Conservation (phyloP, 2,797 vertebrate species). For the Brotogeris chrysoptera region DNA sequence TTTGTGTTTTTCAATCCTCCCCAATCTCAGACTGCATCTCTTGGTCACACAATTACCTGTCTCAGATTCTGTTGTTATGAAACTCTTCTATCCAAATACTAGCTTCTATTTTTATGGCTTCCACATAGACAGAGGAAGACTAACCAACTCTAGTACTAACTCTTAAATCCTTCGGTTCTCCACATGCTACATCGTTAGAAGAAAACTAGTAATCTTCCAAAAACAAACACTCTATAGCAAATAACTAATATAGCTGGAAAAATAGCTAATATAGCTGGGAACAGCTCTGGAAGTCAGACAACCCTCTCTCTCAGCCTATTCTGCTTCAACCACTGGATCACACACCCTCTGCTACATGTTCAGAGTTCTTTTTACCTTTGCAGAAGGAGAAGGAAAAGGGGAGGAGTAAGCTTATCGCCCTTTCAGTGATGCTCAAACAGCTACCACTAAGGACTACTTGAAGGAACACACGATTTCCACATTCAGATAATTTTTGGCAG, state of each 20-base stretch:
- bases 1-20: neutral
- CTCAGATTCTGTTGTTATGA: neutral
- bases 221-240: neutral
- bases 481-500: neutral
- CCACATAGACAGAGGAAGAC: neutral
- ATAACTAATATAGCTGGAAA: neutral
- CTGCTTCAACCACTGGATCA: neutral
- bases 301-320: neutral
- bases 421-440: neutral
- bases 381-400: neutral
- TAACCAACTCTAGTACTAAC: neutral
- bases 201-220: neutral
- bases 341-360: fast-evolving
- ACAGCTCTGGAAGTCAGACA: neutral
- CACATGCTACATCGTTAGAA: neutral
- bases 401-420: neutral
- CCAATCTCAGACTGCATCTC: neutral
- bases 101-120: neutral
- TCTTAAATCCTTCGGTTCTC: neutral
- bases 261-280: neutral
- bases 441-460: neutral
- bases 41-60: neutral
- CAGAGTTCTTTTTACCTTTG: neutral
- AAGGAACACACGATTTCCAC: neutral
- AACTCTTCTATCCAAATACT: neutral